Percentiles rank a stretch among this genome's conserved stretches.
phyloP scores from a whole-genome alignment of 1,140 invertebrate genomes.

The Bactericera cockerelli region DNA sequence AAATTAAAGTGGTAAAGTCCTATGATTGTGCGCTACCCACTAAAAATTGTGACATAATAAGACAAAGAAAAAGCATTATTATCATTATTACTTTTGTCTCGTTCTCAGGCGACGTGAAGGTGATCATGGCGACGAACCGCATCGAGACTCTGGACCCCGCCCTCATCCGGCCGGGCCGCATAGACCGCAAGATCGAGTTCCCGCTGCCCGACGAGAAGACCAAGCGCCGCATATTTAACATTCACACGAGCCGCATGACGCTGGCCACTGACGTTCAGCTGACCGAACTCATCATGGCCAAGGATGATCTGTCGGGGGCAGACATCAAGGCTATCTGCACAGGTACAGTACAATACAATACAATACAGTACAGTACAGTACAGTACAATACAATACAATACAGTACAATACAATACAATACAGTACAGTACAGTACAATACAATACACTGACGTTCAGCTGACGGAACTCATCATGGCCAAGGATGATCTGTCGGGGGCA shows the following conservation, averaged over 20 bases:
- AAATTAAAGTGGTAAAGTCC: too few relatives aligned
- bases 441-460: too few relatives aligned
- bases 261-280: conserved; percentile 93
- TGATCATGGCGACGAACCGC: conserved; percentile 98
- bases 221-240: conserved; percentile 93
- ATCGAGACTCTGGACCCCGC: conserved; percentile 99
- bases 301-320: conserved; percentile 98
- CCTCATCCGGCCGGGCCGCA: conserved; percentile 93
- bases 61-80: too few relatives aligned
- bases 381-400: conserved; percentile 18
- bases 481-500: too few relatives aligned
- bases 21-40: too few relatives aligned
- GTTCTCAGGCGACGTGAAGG: conserved; percentile 36
- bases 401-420: conserved; percentile 18
- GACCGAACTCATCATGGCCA: conserved; percentile 96
- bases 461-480: too few relatives aligned
- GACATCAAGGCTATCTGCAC: conserved; percentile 51
- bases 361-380: conserved; percentile 18
- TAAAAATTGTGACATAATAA: too few relatives aligned
- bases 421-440: conserved; percentile 18
- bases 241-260: conserved; percentile 97
- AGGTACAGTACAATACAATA: too few relatives aligned
- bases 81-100: too few relatives aligned
- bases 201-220: conserved; percentile 99
- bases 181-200: conserved; percentile 99